Evolutionary conservation across 1,140 invertebrate genomes (phyloP), one percentile per base, ranked within the genome.

Genomic region (Drosophila teissieri): DNA sequence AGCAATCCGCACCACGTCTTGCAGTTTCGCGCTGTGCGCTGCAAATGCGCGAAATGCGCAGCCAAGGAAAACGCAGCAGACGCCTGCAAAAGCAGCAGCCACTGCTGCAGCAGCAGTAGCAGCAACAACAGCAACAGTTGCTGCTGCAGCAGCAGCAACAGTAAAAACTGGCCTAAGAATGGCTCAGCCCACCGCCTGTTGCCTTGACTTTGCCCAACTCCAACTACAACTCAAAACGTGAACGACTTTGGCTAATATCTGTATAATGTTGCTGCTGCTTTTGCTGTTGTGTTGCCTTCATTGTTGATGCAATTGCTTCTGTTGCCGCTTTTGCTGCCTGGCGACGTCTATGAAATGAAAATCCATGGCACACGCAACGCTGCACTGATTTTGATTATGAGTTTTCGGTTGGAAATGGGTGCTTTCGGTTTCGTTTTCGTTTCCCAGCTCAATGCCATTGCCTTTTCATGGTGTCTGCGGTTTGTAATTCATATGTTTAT

Each of bases 181-280:
- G 40, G 67, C 48, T 34, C 24, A 46, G 45, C 75, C 39, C 19
- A 57, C 60, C 70, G 78, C 52, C 39, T 63, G 62, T 80, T 85
- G 72, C 83, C 83, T 83, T 88, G 83, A 83, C 79, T 88, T 88
- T 88, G 60, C 49, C 36, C 65, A 61, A 46, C 40, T 14, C 5
- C 51, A 8, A 46, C 40, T 14, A 3, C 51, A 8, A 44, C 44
- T 58, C 12, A 39, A 57, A 56, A 52, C 64, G 40, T 52, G 73
- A 69, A 44, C 73, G 51, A 44, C 76, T 80, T 70, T 45, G 58
- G 49, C 61, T 65, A 68, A 68, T 68, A 65, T 27, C 64, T 64
- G 63, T n/a, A 68, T 52, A 67, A 65, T 44, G 51, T 15, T 61
- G 55, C 52, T 44, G 61, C 40, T 78, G 48, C 11, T 63, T 15